Evolutionary conservation across 2,113 vertebrate species (phyloP), one percentile per base, ranked within the genome.

Genomic region (Takifugu flavidus): DNA sequence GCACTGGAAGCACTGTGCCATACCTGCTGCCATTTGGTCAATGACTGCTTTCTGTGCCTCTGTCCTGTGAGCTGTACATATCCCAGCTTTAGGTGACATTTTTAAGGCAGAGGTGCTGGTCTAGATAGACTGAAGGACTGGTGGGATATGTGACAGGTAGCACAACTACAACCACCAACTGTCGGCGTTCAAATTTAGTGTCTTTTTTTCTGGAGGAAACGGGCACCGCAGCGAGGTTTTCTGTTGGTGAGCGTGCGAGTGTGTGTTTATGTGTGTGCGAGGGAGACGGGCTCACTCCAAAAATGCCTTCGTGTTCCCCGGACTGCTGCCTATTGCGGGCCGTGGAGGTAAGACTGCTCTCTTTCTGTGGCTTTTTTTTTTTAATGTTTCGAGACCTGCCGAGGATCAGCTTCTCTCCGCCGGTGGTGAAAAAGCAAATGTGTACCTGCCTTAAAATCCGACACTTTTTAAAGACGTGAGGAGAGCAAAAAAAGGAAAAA

Each of bases 291-390:
- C 76, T 80, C 67, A 73, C 50, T 83, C 88, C 91, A 87, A 89
- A 91, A 93, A 95, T 96, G 93, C 95, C 95, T 80, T 95, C 94
- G 87, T 94, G 92, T 89, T 95, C 93, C 82, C 91, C 92, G 43
- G 90, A 93, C 88, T 94, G 94, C 92, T 94, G 94, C 89, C 90
- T 94, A 82, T 92, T 94, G 86, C 92, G 78, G 88, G 89, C 93
- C 49, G 89, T 90, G 72, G 92, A 95, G 94, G 94, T 94, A 93
- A 95, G 94, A 82, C 61, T 20, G 49, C 82, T 73, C 66, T 79
- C 66, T 74, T 70, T 79, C 53, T 56, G 44, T 53, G 13, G 56
- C 64, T 77, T 27, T 49, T 64, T 58, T 72, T 59, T 63, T 29
- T 29, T 12, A 20, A 2, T 20, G 20, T 26, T 82, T 53, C 46